Conservation (phyloP, 2,888 invertebrate genomes). For the Tanypteryx hageni region DNA sequence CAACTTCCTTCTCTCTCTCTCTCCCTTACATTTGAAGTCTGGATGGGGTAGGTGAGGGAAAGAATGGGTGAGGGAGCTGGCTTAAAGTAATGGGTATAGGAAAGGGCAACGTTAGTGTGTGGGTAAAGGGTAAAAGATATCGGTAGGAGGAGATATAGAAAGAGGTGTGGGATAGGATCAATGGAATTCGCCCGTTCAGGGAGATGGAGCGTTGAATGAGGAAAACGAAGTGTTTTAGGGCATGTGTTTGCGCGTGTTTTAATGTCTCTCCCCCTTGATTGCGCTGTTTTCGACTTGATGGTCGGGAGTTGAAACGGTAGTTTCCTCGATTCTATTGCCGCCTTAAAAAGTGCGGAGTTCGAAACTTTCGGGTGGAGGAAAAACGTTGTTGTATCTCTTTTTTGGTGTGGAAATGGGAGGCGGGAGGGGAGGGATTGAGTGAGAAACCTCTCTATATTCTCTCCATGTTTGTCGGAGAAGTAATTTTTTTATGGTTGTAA, state of each 20-base stretch:
- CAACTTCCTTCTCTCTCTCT: slow-evolving; percentile 9
- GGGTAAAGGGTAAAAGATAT: background rate
- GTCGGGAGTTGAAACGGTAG: background rate
- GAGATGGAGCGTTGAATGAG: background rate
- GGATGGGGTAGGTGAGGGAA: too few species aligned
- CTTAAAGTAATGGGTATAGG: background rate
- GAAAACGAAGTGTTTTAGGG: slow-evolving; percentile 24
- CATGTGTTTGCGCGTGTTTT: background rate
- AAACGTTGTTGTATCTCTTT: background rate
- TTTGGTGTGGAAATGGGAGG: background rate
- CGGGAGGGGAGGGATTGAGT: background rate
- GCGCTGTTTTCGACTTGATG: slow-evolving; percentile 7
- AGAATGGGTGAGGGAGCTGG: background rate
- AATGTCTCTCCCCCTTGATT: background rate
- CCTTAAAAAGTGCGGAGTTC: background rate
- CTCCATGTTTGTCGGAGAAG: background rate
- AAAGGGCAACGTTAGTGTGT: background rate
- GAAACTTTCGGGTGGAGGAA: background rate
- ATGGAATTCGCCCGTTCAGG: background rate
- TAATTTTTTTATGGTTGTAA: too few species aligned
- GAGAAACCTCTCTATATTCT: background rate
- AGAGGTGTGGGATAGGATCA: background rate
- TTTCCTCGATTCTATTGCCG: background rate
- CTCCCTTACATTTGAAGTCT: background rate
- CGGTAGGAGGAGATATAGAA: too few species aligned